Base-by-base conservation (phyloP, 1,140 invertebrate genomes). In the Meloidogyne hapla region DNA sequence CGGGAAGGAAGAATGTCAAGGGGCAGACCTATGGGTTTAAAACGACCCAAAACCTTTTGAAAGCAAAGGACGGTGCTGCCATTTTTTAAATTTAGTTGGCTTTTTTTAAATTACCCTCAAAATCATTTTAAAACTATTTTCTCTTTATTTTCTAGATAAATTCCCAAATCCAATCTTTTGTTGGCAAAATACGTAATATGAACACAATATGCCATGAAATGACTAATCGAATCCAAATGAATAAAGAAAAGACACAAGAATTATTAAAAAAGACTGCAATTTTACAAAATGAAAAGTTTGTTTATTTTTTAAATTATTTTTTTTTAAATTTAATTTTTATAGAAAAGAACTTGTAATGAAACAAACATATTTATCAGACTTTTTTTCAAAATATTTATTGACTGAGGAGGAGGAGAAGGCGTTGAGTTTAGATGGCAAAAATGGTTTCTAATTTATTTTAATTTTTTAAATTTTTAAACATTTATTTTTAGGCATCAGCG, bases 201-300 rank as follows among this genome's bases (percentile, higher is more conserved):
- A 87, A 87, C 61, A 38, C 72, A 45, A 86, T 85, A 38, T 87
- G 83, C 74, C 63, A 69, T 13, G 85, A 85, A 23, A 63, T 85
- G 21, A 87, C 85, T 12, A 63, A 77, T 66, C 72, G 81, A 21
- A 85, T 85, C 62, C 85, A 85, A 75, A 66, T 86, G 38, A 85
- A 87, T 71, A 85, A 85, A 63, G 83, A 85, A 64, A 80, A 80
- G 66, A 85, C 83, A 5, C 75, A 81, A 67, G 83, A 87, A 66
- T 74, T 85, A 26, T 66, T 85, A 21, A 78, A 72, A 25, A 87
- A 86, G 66, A 85, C 83, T 2, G 67, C 83, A 33, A 73, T 78
- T 42, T 68, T 85, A n/a, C 83, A 85, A 40, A 81, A 75, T n/a
- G 80, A 85, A 38, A 85, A 85, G 83, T 85, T 28, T 66, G 56